phyloP scores from a whole-genome alignment of 2,888 invertebrate genomes.

The Physocephala rufipes region DNA sequence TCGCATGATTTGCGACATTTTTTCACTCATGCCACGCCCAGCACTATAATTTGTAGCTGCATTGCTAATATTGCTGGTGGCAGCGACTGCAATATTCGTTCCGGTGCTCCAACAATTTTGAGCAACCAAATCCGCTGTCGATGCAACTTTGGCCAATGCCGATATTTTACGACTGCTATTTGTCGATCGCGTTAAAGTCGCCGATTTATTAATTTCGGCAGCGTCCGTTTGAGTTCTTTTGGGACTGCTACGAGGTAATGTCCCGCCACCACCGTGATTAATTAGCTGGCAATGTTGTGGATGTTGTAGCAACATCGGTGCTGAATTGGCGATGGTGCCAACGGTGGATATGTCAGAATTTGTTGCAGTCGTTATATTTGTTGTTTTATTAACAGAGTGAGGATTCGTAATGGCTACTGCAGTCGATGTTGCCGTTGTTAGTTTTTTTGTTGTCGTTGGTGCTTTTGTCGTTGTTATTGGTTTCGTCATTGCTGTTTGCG shows the following conservation, averaged over 20 bases:
- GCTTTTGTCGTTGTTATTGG: constrained; percentile 22
- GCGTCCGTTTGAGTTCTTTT: constrained; percentile 53
- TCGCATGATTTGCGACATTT: background rate
- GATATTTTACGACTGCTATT: constrained; percentile 48
- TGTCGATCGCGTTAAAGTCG: constrained; percentile 59
- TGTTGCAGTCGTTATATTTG: constrained; percentile 25
- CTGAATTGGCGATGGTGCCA: constrained; percentile 46
- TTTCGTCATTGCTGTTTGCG: constrained; percentile 21
- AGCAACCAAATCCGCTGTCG: constrained; percentile 55
- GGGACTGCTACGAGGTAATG: constrained; percentile 61
- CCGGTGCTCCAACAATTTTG: constrained; percentile 44
- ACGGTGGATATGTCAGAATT: constrained; percentile 32
- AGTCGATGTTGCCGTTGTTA: constrained; percentile 15
- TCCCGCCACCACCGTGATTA: constrained; percentile 55
- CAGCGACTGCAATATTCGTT: constrained; percentile 25
- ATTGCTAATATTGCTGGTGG: constrained; percentile 30
- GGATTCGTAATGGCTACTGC: constrained; percentile 23
- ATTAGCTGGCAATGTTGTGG: constrained; percentile 54
- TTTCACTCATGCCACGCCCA: background rate
- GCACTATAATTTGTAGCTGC: constrained; percentile 5
- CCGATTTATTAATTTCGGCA: constrained; percentile 53
- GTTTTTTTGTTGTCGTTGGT: constrained; percentile 23
- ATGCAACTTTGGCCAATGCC: constrained; percentile 57
- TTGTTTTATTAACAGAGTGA: constrained; percentile 29
- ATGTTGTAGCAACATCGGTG: constrained; percentile 49